A percentile compares a stretch with the other conserved stretches of the same genome.
phyloP scores from a whole-genome alignment of 2,888 invertebrate species.

The Lasius platythorax region DNA sequence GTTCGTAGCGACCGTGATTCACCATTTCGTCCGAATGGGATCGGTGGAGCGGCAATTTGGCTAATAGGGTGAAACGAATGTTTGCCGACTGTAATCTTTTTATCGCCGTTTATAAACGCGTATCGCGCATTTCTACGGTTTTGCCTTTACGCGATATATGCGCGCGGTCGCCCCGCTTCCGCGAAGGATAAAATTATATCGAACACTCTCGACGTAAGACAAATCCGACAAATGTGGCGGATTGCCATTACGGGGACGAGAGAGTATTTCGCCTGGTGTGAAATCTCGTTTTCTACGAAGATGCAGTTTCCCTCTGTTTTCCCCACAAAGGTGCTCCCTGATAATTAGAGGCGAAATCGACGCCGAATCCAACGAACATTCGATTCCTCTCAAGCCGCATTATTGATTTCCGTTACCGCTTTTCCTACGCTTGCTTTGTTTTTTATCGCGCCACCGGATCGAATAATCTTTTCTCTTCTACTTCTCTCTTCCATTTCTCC shows the following conservation, averaged over 20 bases:
- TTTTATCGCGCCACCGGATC: conserved; percentile 59
- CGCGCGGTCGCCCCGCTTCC: too few relatives aligned
- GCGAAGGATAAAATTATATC: background rate
- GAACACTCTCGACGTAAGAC: background rate
- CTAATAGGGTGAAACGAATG: conserved; percentile 48
- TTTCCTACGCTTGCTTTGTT: conserved; percentile 57
- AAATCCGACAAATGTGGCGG: background rate
- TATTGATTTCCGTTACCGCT: conserved; percentile 69
- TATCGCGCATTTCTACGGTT: background rate
- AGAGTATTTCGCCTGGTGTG: background rate
- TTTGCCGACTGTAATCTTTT: conserved; percentile 47
- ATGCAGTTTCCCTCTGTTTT: conserved; percentile 4
- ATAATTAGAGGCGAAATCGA: conserved; percentile 48
- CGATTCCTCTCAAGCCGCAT: conserved; percentile 59
- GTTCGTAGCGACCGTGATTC: conserved; percentile 37
- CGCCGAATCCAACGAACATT: conserved; percentile 25
- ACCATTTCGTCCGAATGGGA: conserved; percentile 27
- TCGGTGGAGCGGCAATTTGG: conserved; percentile 41
- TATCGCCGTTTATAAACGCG: conserved; percentile 40
- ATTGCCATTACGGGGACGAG: background rate
- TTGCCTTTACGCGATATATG: background rate
- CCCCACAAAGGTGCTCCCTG: background rate
- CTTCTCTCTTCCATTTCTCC: background rate
- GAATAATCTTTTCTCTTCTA: conserved; percentile 53
- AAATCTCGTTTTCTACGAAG: background rate